Base-by-base conservation (phyloP, 1,140 invertebrate species). In the Maniola jurtina region DNA sequence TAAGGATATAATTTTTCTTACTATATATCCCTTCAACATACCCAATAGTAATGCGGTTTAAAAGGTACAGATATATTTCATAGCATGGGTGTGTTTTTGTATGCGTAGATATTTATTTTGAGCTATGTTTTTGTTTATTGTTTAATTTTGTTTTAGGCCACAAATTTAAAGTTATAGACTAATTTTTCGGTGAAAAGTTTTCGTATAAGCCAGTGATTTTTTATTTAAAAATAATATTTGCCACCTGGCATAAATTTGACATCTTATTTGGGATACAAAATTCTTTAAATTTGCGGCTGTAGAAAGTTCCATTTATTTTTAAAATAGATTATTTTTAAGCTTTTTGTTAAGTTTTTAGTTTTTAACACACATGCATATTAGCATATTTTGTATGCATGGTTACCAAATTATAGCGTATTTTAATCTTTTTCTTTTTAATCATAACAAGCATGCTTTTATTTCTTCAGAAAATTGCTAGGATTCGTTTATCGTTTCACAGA, bases 351-450 rank as follows among this genome's bases (percentile, higher is more conserved):
- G 38, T 67, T 69, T 72, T 73, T 71, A 61, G 52, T 61, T 66
- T 73, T 63, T 65, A 64, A 72, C 79, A 83, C 81, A 85, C 77
- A 83, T 79, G 71, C 78, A 82, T 80, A 16, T 52, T 87, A 80
- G 77, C 82, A 64, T 70, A 77, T 64, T 62, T 66, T 77, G 60
- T 71, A 66, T 50, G 45, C 64, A 67, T 68, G 66, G 6, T 25
- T 61, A 45, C 42, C 1, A 9, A 7, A 11, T 38, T 38, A 1
- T 11, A 45, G 10, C 13, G 5, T 8, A 16, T 59, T 59, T 7
- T n/a, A 56, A 56, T n/a, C 45, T 42, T 59, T 0, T 6, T 16
- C 6, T 16, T 52, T 52, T 52, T 6, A 52, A 16, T 14, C 7
- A 5, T 16, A 25, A 25, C 48, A 52, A 25, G 16, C 14, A 15